Conservation (phyloP, 2,797 vertebrate species). For the Fistularia commersonii region DNA sequence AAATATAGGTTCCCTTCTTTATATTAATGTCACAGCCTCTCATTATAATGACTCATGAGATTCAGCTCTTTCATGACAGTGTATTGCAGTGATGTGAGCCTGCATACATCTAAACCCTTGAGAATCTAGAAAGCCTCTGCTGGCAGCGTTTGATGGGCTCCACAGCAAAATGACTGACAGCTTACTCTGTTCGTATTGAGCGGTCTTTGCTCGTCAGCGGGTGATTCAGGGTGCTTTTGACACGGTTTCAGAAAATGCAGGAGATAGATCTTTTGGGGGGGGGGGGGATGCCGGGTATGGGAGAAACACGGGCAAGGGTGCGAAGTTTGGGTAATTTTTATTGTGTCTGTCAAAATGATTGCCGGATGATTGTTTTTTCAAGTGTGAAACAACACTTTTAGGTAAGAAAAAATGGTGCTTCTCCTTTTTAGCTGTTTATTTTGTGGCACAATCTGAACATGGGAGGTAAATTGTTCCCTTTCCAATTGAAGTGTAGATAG, state of each 20-base stretch:
- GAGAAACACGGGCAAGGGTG: conserved; percentile 9
- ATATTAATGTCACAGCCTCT: no score
- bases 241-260: conserved; percentile 36
- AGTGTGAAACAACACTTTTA: neutral
- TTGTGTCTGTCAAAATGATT: conserved; percentile 24
- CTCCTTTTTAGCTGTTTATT: neutral
- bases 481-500: no score
- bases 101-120: no score
- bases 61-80: no score
- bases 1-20: no score
- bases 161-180: conserved; percentile 37
- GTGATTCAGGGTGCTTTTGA: conserved; percentile 34
- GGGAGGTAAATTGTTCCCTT: no score
- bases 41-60: no score
- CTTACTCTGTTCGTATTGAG: conserved; percentile 27
- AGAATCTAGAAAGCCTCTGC: neutral
- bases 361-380: conserved; percentile 4
- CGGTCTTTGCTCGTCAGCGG: conserved; percentile 22
- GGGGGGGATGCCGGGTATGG: conserved; percentile 23
- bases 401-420: neutral
- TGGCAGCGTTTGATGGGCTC: conserved; percentile 7
- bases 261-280: conserved; percentile 14
- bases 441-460: no score
- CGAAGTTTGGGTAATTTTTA: conserved; percentile 10
- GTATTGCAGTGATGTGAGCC: no score